These are phyloP conservation scores for Stichodactyla mertensii DNA, from an alignment of 64 coral and sea anemone species.

Conservation along the genomic window DNA sequence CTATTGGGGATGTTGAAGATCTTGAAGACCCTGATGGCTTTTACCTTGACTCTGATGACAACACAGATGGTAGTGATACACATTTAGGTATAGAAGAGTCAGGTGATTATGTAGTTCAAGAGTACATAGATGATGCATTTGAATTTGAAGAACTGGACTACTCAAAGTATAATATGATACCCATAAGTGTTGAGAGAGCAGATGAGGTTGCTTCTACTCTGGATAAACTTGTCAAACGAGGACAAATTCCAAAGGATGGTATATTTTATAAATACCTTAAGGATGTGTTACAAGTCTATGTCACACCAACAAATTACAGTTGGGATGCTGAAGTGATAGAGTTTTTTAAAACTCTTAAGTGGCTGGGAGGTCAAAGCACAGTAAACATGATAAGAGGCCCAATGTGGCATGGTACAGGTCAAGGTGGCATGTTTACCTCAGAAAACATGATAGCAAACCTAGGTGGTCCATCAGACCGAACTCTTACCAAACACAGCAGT, in stretches of 20 bases:
- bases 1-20: slow-evolving; percentile 20
- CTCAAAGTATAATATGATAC: slow-evolving; percentile 24
- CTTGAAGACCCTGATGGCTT: slow-evolving; percentile 45
- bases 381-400: slow-evolving; percentile 45
- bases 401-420: slow-evolving; percentile 42
- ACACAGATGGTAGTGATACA: slow-evolving; percentile 24
- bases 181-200: slow-evolving; percentile 17
- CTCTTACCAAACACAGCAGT: slow-evolving; percentile 27
- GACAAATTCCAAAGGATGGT: slow-evolving; percentile 29
- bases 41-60: slow-evolving; percentile 38
- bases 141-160: slow-evolving; percentile 23
- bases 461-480: slow-evolving; percentile 43
- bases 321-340: slow-evolving; percentile 39
- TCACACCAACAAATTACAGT: slow-evolving; percentile 16
- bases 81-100: slow-evolving; percentile 9
- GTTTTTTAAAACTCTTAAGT: slow-evolving; percentile 43
- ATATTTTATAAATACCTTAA: slow-evolving; percentile 44
- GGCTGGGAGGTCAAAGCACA: slow-evolving; percentile 37
- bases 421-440: slow-evolving; percentile 27
- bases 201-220: slow-evolving; percentile 11
- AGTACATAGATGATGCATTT: slow-evolving; percentile 30
- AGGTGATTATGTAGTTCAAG: slow-evolving; percentile 6
- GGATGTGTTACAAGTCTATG: slow-evolving; percentile 15
- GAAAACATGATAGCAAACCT: slow-evolving; percentile 21
- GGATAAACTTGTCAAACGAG: slow-evolving; percentile 28